Base-by-base conservation (phyloP, 1,140 invertebrate species). In the Cotesia vestalis region DNA sequence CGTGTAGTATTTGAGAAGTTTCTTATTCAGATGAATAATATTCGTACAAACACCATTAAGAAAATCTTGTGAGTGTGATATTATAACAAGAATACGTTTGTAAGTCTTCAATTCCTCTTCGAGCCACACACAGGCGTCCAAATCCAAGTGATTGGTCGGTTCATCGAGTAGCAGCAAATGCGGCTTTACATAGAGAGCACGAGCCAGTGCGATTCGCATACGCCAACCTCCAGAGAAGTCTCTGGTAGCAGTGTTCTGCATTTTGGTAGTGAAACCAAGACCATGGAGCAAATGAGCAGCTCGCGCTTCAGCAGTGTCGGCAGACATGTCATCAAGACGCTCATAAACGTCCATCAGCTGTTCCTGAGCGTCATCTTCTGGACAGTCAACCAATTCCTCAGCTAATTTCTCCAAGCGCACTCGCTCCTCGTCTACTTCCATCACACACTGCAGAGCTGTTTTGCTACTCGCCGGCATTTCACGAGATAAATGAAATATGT, bases 11-110 rank as follows among this genome's bases (percentile, higher is more conserved):
- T 98, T 96, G 0, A 99, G 90, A 67, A 95, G 93, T 78, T 95
- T 95, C 82, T 98, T 94, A 80, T 96, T 93, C 82, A 99, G 91
- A 86, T 99, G 97, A 78, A 99, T 94, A 69, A 99, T 99, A 85
- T 99, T 99, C 14, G 96, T 99, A 87, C 98, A 99, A 57, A 99
- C 96, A 72, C 98, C 98, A 86, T 99, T 99, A 72, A 99, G 88
- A 84, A 99, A 99, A 91, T 99, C 98, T 90, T 99, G 98, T 4
- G 98, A 99, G 87, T 99, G 98, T 1, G 98, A 99, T 77, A 99
- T 97, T 63, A 99, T 92, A n/a, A 99, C 94, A 76, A 99, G 88
- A 86, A 99, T 99, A 80, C 97, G 90, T 86, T 98, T 98, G 82
- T 99, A 96, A 85, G 93, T 93, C 88, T 97, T 97, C 1, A 99